Evolutionary conservation across 2,113 vertebrate genomes (phyloP), one percentile per base, ranked within the genome.

Genomic region (Urocitellus parryii): DNA sequence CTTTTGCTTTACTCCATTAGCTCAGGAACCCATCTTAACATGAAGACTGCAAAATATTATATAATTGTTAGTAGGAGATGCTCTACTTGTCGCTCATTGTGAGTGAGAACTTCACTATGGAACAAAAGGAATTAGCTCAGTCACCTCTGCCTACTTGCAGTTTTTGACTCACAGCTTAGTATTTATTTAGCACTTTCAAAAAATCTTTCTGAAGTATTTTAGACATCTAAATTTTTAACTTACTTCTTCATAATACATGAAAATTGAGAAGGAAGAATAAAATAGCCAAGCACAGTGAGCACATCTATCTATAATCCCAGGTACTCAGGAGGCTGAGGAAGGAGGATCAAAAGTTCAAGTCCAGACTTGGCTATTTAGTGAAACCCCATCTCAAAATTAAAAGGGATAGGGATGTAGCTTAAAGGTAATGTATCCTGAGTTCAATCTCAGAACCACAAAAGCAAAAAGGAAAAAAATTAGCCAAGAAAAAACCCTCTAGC

Each of bases 161-260:
- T 82, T 84, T 92, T 96, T 96, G 94, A 97, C 93, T 95, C 96
- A 97, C 14, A 20, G 86, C 61, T 94, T 90, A 90, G 51, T 78
- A 74, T 61, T 91, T 94, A 70, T 56, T 93, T 83, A 92, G 83
- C 77, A 96, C 27, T 94, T 84, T 3, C 32, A 76, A 94, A 51
- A 88, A 68, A 83, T 63, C 67, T 94, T 88, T 58, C 51, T 76
- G 1, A 94, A 89, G 32, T 94, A 76, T 39, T 93, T 95, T 20
- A 88, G n/a, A 85, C 61, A 72, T 83, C 91, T 83, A 65, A 88
- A 73, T 7, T 20, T 90, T 90, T 90, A 92, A 88, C n/a, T 84
- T n/a, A n/a, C 8, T 32, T 95, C 83, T 88, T 96, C 8, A 22
- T 79, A 51, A 97, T 53, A 93, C 16, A 80, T 89, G 77, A 95